Evolutionary conservation across 2,797 vertebrate genomes (phyloP).

Genomic region (Coccyzus lansbergi): DNA sequence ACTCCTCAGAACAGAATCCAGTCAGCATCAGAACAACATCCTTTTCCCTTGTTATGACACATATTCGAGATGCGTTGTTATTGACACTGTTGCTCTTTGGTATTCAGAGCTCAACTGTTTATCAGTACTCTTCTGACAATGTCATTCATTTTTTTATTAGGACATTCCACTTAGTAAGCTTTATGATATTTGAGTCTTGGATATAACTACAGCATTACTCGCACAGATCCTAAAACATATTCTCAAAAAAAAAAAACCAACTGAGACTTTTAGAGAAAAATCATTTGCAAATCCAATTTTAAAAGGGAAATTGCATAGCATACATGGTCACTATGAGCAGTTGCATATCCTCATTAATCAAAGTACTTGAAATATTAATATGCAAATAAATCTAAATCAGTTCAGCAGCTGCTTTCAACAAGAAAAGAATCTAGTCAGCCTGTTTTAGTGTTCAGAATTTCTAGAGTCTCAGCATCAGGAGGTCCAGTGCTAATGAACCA

Average conservation of each 20-base stretch:
- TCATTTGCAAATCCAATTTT: not conserved
- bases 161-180: not conserved
- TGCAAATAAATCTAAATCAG: not conserved
- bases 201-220: not conserved
- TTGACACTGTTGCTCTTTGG: not conserved
- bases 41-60: not conserved
- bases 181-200: not conserved
- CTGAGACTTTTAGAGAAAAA: not conserved
- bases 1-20: not conserved
- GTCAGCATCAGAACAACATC: not conserved
- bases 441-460: not conserved
- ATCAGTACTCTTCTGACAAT: not conserved
- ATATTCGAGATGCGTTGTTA: not conserved
- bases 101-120: not conserved
- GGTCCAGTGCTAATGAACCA: not conserved
- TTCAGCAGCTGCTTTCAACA: not conserved
- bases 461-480: not conserved
- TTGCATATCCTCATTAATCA: not conserved
- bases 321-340: not conserved
- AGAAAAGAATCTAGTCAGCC: not conserved
- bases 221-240: not conserved
- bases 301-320: not conserved
- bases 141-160: not conserved
- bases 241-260: not conserved
- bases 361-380: conserved; percentile 8